Conservation (phyloP, 1,140 invertebrate genomes). For the Drosophila sechellia region DNA sequence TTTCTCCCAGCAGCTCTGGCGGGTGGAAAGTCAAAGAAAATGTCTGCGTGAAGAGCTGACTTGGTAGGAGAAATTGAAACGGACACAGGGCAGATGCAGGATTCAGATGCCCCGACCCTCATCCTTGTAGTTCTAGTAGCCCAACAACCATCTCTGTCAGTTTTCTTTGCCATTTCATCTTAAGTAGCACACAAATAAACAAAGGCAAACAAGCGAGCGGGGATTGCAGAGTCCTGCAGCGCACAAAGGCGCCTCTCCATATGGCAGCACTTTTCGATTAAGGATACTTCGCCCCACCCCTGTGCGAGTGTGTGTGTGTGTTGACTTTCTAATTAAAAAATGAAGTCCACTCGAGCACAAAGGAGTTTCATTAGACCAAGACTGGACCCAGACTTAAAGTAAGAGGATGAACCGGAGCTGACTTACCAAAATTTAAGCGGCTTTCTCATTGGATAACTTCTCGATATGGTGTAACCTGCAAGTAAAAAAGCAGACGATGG, state of each 20-base stretch:
- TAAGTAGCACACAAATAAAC: constrained; percentile 80
- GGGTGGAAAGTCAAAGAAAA: constrained; percentile 66
- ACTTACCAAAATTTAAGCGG: constrained; percentile 84
- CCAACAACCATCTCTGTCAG: constrained; percentile 47
- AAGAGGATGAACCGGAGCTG: constrained; percentile 13
- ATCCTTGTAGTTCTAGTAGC: too few species aligned
- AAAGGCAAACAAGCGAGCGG: constrained; percentile 56
- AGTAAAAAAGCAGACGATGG: constrained; percentile 65
- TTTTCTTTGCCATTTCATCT: constrained; percentile 82
- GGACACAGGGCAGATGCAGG: constrained; percentile 53
- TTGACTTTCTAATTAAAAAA: constrained; percentile 80
- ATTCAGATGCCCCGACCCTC: not conserved
- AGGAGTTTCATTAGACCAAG: constrained; percentile 52
- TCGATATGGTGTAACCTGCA: constrained; percentile 84
- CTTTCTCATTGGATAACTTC: constrained; percentile 85
- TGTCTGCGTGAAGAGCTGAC: constrained; percentile 65
- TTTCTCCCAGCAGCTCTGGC: constrained; percentile 19
- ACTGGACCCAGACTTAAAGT: constrained; percentile 44
- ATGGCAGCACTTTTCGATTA: constrained; percentile 57
- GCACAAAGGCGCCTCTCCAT: constrained; percentile 57
- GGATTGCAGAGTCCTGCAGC: constrained; percentile 37
- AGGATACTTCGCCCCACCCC: constrained; percentile 15
- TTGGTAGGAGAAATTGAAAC: constrained; percentile 73
- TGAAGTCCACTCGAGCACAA: constrained; percentile 63
- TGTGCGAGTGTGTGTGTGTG: constrained; percentile 16